Evolutionary conservation across 2,113 vertebrate genomes (phyloP).

Genomic region (Numida meleagris): DNA sequence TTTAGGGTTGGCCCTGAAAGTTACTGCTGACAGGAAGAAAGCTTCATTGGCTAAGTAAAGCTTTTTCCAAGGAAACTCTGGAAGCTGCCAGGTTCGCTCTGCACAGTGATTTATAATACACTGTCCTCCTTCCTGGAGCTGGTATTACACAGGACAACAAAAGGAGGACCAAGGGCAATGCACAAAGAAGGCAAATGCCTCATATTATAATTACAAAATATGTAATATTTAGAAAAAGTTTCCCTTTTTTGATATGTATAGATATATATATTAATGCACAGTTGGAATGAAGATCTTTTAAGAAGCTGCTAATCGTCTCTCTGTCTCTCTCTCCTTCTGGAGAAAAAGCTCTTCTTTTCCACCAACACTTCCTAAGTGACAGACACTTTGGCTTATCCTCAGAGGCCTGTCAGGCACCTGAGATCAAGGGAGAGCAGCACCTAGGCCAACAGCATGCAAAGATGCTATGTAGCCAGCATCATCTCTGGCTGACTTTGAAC

Average conservation of each 20-base stretch:
- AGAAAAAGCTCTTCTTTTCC: background rate
- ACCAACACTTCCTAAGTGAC: background rate
- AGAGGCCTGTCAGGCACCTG: background rate
- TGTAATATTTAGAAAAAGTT: background rate
- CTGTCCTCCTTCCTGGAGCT: background rate
- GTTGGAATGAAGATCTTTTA: background rate
- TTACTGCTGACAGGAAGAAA: background rate
- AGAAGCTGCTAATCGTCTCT: background rate
- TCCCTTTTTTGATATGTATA: background rate
- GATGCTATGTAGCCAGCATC: background rate
- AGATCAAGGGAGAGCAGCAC: background rate
- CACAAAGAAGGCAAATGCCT: background rate
- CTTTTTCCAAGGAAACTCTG: background rate
- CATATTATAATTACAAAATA: background rate
- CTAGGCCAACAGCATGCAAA: background rate
- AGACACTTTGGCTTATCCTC: background rate
- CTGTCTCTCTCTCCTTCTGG: background rate
- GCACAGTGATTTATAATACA: background rate
- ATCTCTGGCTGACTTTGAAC: background rate
- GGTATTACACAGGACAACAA: background rate
- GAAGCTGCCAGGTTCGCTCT: background rate
- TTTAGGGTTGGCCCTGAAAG: background rate
- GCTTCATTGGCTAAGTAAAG: background rate
- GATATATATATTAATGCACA: too few relatives aligned
- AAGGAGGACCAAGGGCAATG: background rate